Base-by-base conservation (phyloP, 1,140 invertebrate species). In the Agrypnia vestita region DNA sequence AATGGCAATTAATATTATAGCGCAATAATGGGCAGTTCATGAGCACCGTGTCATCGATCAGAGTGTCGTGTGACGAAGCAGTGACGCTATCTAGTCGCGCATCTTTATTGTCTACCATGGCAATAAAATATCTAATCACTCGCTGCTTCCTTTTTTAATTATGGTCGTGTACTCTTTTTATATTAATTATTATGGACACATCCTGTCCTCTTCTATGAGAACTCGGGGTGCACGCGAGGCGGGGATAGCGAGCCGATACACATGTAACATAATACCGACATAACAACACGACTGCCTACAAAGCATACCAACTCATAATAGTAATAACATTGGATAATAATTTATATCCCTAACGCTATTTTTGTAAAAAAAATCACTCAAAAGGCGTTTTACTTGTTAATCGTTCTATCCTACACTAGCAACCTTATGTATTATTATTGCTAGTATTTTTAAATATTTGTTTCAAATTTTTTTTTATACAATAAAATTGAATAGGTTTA, bases 131-230 rank as follows among this genome's bases (percentile, higher is more conserved):
- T 44, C 62, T n/a, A 44, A 15, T 25, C 17, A 11, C 49, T 25
- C 25, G 25, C n/a, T 71, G n/a, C 49, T 21, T 71, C 67, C 46
- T 6, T 51, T 71, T 71, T 71, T 53, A 71, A 71, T 71, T 71
- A 53, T 62, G 1, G 25, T 35, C 6, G 25, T 35, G 25, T 62
- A 25, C 59, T 51, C 17, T 9, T 71, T 51, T 53, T n/a, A 25
- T 35, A 25, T 71, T 49, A 71, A 51, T 51, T 71, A 51, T 51
- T 71, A 51, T 17, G 10, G 25, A 11, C 46, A 71, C 47, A 71
- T 71, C 67, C 67, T 53, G 67, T 51, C 67, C 47, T 51, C 49
- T 51, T 10, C 67, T 67, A 67, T 46, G 62, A 67, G 62, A 51
- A 71, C 46, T 21, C 0, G 8, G 44, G 9, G 25, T 15, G 49